Evolutionary conservation across 2,888 invertebrate species (phyloP).

Genomic region (Drosophila multiciliata): DNA sequence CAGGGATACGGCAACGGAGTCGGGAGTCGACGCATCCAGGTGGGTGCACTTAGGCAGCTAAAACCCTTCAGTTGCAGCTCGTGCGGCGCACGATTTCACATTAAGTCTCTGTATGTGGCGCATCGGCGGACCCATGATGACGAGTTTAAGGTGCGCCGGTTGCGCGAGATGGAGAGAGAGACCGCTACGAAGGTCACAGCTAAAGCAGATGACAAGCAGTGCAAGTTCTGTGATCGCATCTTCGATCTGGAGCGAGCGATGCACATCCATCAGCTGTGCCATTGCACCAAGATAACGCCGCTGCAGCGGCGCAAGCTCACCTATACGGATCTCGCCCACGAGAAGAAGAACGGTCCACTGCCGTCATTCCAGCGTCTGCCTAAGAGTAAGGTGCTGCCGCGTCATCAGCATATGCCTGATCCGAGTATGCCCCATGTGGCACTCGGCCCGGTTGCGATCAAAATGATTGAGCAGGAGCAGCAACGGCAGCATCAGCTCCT

Average conservation of each 20-base stretch:
- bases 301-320: slow-evolving; percentile 64
- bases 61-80: slow-evolving; percentile 49
- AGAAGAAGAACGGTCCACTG: slow-evolving; percentile 69
- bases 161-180: too few species aligned
- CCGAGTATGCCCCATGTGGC: slow-evolving; percentile 52
- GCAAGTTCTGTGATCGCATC: slow-evolving; percentile 65
- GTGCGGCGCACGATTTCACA: slow-evolving; percentile 62
- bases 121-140: slow-evolving; percentile 64
- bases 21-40: slow-evolving; percentile 22
- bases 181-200: not conserved
- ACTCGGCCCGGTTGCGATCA: slow-evolving; percentile 41
- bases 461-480: slow-evolving; percentile 56
- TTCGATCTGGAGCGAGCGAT: slow-evolving; percentile 68
- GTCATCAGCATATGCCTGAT: slow-evolving; percentile 21
- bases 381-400: slow-evolving; percentile 11
- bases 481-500: slow-evolving; percentile 36
- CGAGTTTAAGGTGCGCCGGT: too few species aligned
- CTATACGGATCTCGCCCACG: slow-evolving; percentile 66
- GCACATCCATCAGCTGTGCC: slow-evolving; percentile 67
- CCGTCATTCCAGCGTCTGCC: slow-evolving; percentile 48
- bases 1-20: not conserved
- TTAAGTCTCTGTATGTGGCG: slow-evolving; percentile 65
- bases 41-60: slow-evolving; percentile 17
- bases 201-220: slow-evolving; percentile 25
- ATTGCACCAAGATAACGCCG: slow-evolving; percentile 69